These are phyloP conservation scores for Drosophila hamatofila DNA, from an alignment of 2,888 invertebrate species.

Conservation along the genomic window DNA sequence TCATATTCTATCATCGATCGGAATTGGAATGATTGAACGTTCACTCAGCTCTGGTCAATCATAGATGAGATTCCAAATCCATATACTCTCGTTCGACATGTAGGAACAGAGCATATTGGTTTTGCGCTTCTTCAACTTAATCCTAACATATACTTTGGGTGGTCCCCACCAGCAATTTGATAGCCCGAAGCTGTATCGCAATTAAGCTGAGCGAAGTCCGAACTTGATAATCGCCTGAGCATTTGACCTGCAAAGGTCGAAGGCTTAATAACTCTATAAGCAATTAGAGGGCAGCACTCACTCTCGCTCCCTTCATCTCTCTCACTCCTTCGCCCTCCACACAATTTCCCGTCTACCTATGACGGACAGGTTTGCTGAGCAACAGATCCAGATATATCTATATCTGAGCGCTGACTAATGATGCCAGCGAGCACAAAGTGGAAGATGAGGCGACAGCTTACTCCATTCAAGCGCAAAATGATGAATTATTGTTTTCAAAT, in stretches of 20 bases:
- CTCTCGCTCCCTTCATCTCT: neutral
- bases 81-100: neutral
- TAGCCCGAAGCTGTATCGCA: slow-evolving; percentile 1
- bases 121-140: neutral
- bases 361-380: slow-evolving; percentile 1
- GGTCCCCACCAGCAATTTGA: neutral
- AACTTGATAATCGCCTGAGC: slow-evolving; percentile 3
- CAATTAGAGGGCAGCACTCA: slow-evolving; percentile 4
- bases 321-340: neutral
- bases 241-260: neutral
- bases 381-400: slow-evolving; percentile 12
- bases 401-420: slow-evolving; percentile 19
- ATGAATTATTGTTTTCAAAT: slow-evolving; percentile 67
- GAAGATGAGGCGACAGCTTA: slow-evolving; percentile 8
- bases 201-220: neutral
- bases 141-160: neutral
- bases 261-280: slow-evolving; percentile 14
- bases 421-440: slow-evolving; percentile 2
- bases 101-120: neutral
- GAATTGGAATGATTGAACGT: neutral
- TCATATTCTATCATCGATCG: neutral
- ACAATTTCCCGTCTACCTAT: slow-evolving; percentile 1
- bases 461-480: slow-evolving; percentile 49
- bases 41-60: neutral
- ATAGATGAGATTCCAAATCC: neutral